Evolutionary conservation across 2,113 vertebrate species (phyloP).

Genomic region (Aplodontia rufa): DNA sequence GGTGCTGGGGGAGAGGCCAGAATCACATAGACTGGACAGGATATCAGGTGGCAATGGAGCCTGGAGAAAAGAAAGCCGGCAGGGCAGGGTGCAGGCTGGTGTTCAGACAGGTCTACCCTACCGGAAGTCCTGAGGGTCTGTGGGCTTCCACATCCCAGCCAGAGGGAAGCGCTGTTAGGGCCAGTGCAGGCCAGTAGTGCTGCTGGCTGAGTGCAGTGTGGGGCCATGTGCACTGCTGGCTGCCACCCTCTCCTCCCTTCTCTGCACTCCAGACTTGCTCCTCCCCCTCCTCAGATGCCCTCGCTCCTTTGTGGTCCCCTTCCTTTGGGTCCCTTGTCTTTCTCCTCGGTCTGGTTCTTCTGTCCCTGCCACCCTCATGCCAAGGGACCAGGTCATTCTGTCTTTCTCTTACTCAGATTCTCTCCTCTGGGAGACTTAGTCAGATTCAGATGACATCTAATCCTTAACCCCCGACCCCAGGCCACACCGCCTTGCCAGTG

Average conservation of each 20-base stretch:
- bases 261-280: neutral
- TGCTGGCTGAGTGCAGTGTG: neutral
- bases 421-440: neutral
- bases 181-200: neutral
- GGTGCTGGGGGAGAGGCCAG: neutral
- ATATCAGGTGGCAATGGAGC: neutral
- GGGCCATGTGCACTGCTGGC: fast-evolving
- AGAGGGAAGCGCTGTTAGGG: neutral
- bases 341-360: neutral
- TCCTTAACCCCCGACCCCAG: too few relatives aligned
- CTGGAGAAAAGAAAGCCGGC: too few relatives aligned
- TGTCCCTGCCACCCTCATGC: too few relatives aligned
- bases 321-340: neutral
- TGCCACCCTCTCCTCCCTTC: neutral
- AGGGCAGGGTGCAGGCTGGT: neutral
- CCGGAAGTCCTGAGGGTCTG: neutral
- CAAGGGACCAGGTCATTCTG: neutral
- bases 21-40: too few relatives aligned
- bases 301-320: fast-evolving
- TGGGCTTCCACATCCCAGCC: neutral
- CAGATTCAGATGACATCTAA: neutral
- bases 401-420: neutral
- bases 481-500: neutral
- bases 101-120: neutral
- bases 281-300: fast-evolving